These are phyloP conservation scores for Drosophila nebulosa DNA, from an alignment of 1,140 invertebrate species.

Conservation along the genomic window DNA sequence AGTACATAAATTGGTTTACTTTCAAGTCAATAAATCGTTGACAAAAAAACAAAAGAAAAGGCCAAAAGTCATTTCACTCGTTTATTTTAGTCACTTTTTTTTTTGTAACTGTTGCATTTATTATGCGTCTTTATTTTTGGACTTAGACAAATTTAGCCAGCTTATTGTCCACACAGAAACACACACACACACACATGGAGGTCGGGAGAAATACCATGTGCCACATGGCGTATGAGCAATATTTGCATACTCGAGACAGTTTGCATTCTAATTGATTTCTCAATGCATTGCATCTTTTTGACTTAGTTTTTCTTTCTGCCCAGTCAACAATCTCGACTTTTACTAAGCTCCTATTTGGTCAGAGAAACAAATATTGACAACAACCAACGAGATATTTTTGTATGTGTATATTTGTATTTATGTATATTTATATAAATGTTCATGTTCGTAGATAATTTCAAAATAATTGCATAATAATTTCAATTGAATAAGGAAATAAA, in stretches of 20 bases:
- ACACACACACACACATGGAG: neutral
- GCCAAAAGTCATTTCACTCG: neutral
- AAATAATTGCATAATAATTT: conserved; percentile 65
- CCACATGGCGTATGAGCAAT: neutral
- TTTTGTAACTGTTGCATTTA: neutral
- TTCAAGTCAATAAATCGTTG: neutral
- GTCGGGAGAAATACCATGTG: too few species aligned
- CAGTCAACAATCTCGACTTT: too few species aligned
- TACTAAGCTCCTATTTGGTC: conserved; percentile 9
- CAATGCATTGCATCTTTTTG: conserved; percentile 4
- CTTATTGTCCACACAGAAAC: neutral
- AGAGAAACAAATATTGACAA: neutral
- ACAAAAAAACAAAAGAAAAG: neutral
- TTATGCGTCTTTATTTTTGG: neutral
- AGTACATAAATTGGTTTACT: neutral
- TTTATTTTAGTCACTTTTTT: neutral
- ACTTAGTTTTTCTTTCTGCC: neutral
- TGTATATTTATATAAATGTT: neutral
- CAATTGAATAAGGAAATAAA: conserved; percentile 73
- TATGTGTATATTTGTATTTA: neutral
- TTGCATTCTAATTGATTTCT: conserved; percentile 43
- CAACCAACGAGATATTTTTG: neutral
- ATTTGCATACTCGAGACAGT: neutral
- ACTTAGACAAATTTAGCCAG: neutral
- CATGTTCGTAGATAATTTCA: conserved; percentile 2